Evolutionary conservation across 2,113 vertebrate species (phyloP).

Genomic region (Phycodurus eques): DNA sequence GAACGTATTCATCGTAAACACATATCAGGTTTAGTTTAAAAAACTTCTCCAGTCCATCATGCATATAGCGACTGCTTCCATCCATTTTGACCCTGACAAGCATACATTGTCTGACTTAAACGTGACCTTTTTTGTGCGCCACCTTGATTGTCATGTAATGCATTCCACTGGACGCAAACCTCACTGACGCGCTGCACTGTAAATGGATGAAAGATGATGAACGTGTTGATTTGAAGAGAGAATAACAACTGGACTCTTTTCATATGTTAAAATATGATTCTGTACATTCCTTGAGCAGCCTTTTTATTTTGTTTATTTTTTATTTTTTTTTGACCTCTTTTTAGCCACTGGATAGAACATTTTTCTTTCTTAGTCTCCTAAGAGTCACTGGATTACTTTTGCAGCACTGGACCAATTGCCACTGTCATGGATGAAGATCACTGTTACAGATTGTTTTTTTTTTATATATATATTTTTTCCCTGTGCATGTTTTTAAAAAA

Average conservation of each 20-base stretch:
- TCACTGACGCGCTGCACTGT: slow-evolving; percentile 6
- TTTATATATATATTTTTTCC: background rate
- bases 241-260: slow-evolving; percentile 10
- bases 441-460: slow-evolving; percentile 1
- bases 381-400: slow-evolving; percentile 43
- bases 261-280: background rate
- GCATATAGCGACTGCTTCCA: background rate
- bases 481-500: background rate
- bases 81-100: background rate
- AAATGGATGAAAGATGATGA: background rate
- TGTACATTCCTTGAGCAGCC: background rate
- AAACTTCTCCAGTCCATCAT: background rate
- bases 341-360: slow-evolving; percentile 29
- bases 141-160: slow-evolving; percentile 4
- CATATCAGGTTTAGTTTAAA: slow-evolving; percentile 10
- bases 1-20: background rate
- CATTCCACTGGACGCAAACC: slow-evolving; percentile 30
- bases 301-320: background rate
- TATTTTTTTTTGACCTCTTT: background rate
- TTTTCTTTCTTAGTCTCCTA: background rate
- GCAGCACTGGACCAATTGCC: slow-evolving; percentile 41
- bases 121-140: background rate
- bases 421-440: background rate
- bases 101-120: background rate
- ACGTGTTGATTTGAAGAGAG: slow-evolving; percentile 14